Conservation (phyloP, 2,888 invertebrate species). For the Conistra vaccinii region DNA sequence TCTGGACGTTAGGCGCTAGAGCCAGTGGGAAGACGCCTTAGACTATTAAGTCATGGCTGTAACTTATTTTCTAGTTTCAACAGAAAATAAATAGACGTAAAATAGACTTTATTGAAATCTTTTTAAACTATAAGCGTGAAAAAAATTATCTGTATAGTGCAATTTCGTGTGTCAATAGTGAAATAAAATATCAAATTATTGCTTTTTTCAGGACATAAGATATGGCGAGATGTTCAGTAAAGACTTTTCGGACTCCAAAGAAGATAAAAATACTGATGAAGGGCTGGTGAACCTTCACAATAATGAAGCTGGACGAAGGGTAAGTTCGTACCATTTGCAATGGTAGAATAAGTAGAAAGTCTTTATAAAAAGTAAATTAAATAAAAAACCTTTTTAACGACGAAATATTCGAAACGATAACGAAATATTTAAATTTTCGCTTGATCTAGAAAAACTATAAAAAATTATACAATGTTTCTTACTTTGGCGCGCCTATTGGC, state of each 20-base stretch:
- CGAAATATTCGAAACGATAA: no score
- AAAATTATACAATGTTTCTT: no score
- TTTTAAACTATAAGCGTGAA: background rate
- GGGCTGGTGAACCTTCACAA: conserved; percentile 98
- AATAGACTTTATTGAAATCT: background rate
- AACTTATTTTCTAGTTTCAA: background rate
- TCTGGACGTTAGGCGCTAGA: no score
- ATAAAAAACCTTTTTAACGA: no score
- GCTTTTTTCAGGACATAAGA: conserved; percentile 92
- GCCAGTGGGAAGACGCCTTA: background rate
- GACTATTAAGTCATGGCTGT: background rate
- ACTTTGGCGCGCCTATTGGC: no score
- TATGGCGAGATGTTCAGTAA: conserved; percentile 96
- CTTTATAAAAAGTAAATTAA: no score
- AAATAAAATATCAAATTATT: background rate
- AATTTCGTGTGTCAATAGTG: background rate
- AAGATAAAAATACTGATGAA: conserved; percentile 93
- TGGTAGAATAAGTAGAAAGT: background rate
- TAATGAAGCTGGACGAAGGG: conserved; percentile 97
- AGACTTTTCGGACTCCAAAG: conserved; percentile 96
- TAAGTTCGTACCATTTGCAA: conserved; percentile 78
- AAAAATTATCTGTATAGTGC: background rate
- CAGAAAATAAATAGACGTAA: background rate
- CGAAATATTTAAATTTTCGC: no score
- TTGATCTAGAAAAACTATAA: no score